phyloP scores from a whole-genome alignment of 2,797 vertebrate genomes.

The Fratercula arctica region DNA sequence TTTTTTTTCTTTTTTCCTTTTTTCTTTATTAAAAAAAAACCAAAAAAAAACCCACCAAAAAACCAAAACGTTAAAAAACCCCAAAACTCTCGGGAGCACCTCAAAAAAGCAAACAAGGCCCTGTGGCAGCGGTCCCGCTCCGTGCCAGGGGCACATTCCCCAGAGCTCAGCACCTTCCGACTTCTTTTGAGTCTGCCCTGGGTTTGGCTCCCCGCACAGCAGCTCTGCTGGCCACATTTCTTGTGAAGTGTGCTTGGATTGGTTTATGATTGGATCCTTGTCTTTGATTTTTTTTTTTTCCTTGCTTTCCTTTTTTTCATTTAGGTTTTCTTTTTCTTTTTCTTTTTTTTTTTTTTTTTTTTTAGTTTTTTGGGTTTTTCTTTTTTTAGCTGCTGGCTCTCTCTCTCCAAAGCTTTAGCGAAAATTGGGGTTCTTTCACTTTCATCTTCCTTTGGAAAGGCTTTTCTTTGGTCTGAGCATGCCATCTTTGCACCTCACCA shows the following conservation, averaged over 20 bases:
- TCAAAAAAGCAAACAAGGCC: slow-evolving; percentile 31
- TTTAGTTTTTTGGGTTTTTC: slow-evolving; percentile 61
- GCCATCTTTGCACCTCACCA: slow-evolving; percentile 95
- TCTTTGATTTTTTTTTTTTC: slow-evolving; percentile 52
- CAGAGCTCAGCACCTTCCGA: slow-evolving; percentile 14
- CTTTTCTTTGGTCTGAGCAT: slow-evolving; percentile 87
- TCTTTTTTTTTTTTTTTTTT: slow-evolving; percentile 51
- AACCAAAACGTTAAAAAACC: background rate
- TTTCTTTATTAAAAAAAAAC: background rate
- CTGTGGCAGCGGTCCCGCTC: slow-evolving; percentile 3
- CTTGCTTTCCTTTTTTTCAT: slow-evolving; percentile 1
- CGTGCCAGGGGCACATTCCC: background rate
- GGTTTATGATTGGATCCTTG: slow-evolving; percentile 67
- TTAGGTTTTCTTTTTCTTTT: background rate
- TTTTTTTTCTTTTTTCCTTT: background rate
- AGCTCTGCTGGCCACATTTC: slow-evolving; percentile 78
- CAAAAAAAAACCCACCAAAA: background rate
- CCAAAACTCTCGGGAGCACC: slow-evolving; percentile 50
- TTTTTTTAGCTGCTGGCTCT: slow-evolving; percentile 85
- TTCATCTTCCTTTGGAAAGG: slow-evolving; percentile 80
- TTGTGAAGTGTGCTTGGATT: slow-evolving; percentile 75
- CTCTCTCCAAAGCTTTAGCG: slow-evolving; percentile 84
- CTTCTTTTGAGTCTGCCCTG: slow-evolving; percentile 72
- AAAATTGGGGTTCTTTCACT: slow-evolving; percentile 74
- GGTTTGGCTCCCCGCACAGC: slow-evolving; percentile 80